Conservation (phyloP, 2,113 vertebrate genomes). For the Ellobius talpinus region DNA sequence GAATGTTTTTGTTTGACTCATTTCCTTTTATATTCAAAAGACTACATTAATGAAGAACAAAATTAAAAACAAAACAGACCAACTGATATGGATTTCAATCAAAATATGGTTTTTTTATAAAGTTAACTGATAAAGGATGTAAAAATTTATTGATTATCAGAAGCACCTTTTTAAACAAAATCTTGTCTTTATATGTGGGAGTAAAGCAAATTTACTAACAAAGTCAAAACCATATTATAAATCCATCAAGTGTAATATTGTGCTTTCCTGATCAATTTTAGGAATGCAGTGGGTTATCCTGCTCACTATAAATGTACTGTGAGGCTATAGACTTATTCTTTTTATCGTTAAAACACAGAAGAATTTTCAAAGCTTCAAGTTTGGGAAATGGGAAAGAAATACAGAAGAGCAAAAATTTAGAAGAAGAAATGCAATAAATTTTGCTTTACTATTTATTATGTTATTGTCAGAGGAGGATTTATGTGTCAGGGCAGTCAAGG, state of each 20-base stretch:
- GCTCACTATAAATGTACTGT: neutral
- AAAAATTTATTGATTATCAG: neutral
- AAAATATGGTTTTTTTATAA: neutral
- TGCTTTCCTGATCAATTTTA: neutral
- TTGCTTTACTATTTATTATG: conserved; percentile 54
- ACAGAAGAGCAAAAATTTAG: neutral
- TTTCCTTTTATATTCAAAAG: no score
- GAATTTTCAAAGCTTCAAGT: neutral
- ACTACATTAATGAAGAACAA: neutral
- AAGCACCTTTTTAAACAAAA: neutral
- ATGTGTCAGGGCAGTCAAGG: conserved; percentile 29
- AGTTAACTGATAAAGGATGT: neutral
- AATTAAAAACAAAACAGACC: neutral
- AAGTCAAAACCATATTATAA: neutral
- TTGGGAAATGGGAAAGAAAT: neutral
- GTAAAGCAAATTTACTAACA: neutral
- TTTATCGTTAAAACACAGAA: neutral
- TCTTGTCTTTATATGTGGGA: neutral
- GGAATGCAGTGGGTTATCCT: neutral
- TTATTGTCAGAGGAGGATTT: conserved; percentile 39
- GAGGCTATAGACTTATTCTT: neutral
- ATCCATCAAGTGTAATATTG: neutral
- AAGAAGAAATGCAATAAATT: conserved; percentile 37
- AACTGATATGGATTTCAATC: neutral
- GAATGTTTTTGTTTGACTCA: no score